Evolutionary conservation across 2,888 invertebrate species (phyloP).

Genomic region (Teleogryllus oceanicus): DNA sequence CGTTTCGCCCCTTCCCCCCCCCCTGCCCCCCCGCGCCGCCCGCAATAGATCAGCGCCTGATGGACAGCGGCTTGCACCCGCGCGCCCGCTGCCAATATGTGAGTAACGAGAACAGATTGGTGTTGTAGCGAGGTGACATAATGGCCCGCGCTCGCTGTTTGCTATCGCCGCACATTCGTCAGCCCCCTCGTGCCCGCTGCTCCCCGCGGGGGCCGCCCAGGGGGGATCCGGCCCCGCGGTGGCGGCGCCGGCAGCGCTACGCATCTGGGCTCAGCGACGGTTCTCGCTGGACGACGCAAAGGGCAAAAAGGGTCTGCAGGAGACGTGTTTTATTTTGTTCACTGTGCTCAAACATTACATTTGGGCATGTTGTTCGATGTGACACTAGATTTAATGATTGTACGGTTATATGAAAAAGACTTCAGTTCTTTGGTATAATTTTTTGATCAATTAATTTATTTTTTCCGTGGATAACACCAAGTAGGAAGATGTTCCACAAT

Average conservation of each 20-base stretch:
- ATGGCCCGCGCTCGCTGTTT: conserved; percentile 9
- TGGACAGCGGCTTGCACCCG: conserved; percentile 4
- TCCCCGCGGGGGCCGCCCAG: background rate
- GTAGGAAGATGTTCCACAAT: too few species aligned
- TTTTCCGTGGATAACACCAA: too few species aligned
- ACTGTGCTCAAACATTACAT: too few species aligned
- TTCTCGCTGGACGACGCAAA: background rate
- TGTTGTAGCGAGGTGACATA: conserved; percentile 19
- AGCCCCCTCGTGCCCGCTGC: background rate
- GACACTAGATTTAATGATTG: too few species aligned
- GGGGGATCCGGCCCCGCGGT: background rate
- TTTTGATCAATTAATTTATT: too few species aligned
- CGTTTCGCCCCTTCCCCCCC: background rate
- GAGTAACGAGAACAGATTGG: conserved; percentile 20
- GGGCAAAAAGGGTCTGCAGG: too few species aligned
- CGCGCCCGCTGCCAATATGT: conserved; percentile 20
- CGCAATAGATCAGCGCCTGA: conserved; percentile 19
- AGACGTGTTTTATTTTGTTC: too few species aligned
- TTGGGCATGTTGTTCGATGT: too few species aligned
- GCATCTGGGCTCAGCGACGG: background rate
- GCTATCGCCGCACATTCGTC: conserved; percentile 18
- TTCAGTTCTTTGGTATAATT: too few species aligned
- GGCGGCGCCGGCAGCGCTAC: background rate
- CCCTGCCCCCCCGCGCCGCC: background rate
- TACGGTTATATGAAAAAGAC: too few species aligned